Evolutionary conservation across 2,797 vertebrate species (phyloP).

Genomic region (Labroides dimidiatus): DNA sequence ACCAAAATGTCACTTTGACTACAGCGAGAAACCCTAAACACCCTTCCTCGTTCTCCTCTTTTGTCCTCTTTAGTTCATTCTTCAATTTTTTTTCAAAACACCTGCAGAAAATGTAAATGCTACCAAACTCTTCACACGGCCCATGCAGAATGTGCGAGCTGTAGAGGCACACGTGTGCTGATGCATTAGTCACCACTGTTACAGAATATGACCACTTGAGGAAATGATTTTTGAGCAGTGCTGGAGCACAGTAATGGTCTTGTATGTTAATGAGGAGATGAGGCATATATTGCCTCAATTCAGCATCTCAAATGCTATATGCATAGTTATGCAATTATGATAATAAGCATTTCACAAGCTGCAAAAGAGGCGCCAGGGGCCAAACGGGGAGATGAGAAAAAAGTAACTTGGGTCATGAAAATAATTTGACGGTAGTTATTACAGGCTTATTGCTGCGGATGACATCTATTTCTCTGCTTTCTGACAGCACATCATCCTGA

Average conservation of each 20-base stretch:
- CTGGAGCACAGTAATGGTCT: constrained; percentile 45
- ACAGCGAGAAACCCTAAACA: constrained; percentile 57
- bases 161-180: constrained; percentile 20
- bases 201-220: constrained; percentile 33
- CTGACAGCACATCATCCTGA: constrained; percentile 74
- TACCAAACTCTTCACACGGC: background rate
- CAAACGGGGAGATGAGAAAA: constrained; percentile 59
- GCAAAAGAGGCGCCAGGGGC: constrained; percentile 55
- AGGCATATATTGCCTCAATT: constrained; percentile 50
- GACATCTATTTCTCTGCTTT: constrained; percentile 71
- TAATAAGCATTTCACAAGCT: constrained; percentile 67
- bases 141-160: background rate
- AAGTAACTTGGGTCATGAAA: constrained; percentile 65
- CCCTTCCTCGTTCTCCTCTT: constrained; percentile 23
- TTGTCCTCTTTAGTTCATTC: constrained; percentile 17
- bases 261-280: constrained; percentile 49
- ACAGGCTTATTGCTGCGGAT: constrained; percentile 72
- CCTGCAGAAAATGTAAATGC: constrained; percentile 32
- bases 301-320: constrained; percentile 44
- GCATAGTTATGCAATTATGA: constrained; percentile 67
- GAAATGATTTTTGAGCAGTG: constrained; percentile 33
- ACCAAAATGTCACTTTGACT: constrained; percentile 79
- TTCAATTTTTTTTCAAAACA: constrained; percentile 18
- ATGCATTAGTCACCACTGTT: constrained; percentile 36
- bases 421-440: constrained; percentile 77